These are phyloP conservation scores for Copidosoma aretas DNA, from an alignment of 2,888 invertebrate genomes.

Conservation along the genomic window DNA sequence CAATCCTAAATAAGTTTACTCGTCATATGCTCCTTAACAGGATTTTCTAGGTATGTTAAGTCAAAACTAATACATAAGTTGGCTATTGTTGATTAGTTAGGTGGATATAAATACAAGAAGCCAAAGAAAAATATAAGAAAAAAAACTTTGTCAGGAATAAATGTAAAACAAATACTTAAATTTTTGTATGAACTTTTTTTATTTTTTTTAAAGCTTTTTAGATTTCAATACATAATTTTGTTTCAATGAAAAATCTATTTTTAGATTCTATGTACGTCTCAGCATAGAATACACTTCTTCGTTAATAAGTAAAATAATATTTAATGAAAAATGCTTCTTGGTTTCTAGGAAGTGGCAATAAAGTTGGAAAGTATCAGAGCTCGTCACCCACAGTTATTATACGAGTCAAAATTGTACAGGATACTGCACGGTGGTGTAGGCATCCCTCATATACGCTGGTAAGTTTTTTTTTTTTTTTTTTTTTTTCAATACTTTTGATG, in stretches of 20 bases:
- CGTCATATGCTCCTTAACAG: slow-evolving; percentile 24
- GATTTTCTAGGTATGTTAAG: slow-evolving; percentile 17
- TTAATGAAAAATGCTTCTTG: not conserved
- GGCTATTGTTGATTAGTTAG: slow-evolving; percentile 12
- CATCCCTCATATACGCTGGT: slow-evolving; percentile 89
- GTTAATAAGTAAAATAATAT: not conserved
- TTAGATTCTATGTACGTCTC: too few species aligned
- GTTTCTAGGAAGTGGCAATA: slow-evolving; percentile 92
- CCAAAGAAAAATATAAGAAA: not conserved
- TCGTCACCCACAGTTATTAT: slow-evolving; percentile 97
- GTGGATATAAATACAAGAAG: not conserved
- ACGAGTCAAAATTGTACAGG: slow-evolving; percentile 99
- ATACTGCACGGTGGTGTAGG: slow-evolving; percentile 96
- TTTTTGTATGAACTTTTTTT: too few species aligned
- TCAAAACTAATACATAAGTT: slow-evolving; percentile 20
- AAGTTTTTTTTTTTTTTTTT: slow-evolving; percentile 35
- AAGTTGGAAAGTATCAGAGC: slow-evolving; percentile 97
- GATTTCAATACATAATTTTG: not conserved
- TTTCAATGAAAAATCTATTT: not conserved
- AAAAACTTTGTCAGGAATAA: not conserved
- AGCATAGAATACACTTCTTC: not conserved
- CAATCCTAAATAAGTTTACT: slow-evolving; percentile 14
- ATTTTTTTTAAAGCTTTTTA: not conserved
- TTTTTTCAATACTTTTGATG: not conserved
- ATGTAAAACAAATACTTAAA: too few species aligned